A percentile compares a stretch with the other conserved stretches of the same genome.
phyloP scores from a whole-genome alignment of 2,113 vertebrate species.

The Embiotoca jacksoni region DNA sequence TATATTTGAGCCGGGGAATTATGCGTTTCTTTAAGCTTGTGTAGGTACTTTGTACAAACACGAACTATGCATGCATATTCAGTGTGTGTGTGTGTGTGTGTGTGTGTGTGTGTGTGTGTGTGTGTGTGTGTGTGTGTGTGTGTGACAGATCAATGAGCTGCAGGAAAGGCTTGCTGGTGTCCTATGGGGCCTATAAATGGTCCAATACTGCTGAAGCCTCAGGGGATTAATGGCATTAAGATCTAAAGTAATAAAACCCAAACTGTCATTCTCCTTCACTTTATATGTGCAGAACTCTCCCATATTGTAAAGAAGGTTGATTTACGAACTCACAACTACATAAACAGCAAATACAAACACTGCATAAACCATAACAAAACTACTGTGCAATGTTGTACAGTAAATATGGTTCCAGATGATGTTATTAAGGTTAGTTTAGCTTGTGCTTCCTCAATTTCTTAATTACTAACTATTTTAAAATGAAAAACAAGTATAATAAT shows the following conservation, averaged over 20 bases:
- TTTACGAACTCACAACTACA: constrained; percentile 31
- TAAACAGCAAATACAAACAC: constrained; percentile 6
- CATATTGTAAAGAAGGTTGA: not conserved
- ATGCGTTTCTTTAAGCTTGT: constrained; percentile 5
- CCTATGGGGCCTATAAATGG: constrained; percentile 37
- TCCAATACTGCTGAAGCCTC: constrained; percentile 12
- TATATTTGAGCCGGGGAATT: not conserved
- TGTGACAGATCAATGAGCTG: constrained; percentile 40
- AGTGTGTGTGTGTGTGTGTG: not conserved
- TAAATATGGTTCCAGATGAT: not conserved
- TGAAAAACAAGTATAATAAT: not conserved
- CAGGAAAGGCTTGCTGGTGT: constrained; percentile 7
- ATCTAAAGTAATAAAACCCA: constrained; percentile 30
- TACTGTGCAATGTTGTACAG: not conserved
- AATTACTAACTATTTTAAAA: not conserved
- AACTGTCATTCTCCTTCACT: not conserved
- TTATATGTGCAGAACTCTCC: constrained; percentile 17
- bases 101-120: not conserved
- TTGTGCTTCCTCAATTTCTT: not conserved
- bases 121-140: not conserved
- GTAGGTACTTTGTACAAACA: not conserved
- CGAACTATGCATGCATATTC: not conserved
- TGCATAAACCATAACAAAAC: constrained; percentile 13
- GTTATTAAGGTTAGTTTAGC: not conserved
- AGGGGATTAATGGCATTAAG: constrained; percentile 22